Base-by-base conservation (phyloP, 2,888 invertebrate genomes). In the Osmoderma eremita region DNA sequence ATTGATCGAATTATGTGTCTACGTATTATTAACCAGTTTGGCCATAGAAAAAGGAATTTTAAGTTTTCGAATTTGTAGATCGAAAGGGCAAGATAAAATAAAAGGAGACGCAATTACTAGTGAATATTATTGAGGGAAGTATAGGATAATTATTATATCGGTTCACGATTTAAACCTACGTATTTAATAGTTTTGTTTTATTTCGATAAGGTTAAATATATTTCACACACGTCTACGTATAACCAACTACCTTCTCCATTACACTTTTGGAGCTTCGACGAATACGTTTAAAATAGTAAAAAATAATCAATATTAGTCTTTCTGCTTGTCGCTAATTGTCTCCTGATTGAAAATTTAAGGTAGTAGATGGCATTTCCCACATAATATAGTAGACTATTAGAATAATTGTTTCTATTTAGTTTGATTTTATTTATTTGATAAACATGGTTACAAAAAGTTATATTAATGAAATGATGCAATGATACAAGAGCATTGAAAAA, bases 1-100 rank as follows among this genome's bases (percentile, higher is more conserved):
- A 73, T 75, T 74, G 74, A 73, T 73, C 72, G 73, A 70, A 72
- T 74, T 73, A 71, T 73, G 68, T 71, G 45, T 62, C 62, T 67
- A 65, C 71, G 68, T 70, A 58, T 71, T 71, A 73, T 71, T 72
- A 73, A 67, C 39, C 53, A 18, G 41, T 24, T 53, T 36, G 48
- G 38, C 48, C 54, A 41, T 54, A 56, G 65, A 58, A 56, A 62
- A 50, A 50, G 50, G 50, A 63, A 67, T 53, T 62, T 67, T 53
- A 24, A 66, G 20, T 54, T 54, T 63, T 54, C 24, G 48, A 56
- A 51, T 54, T 41, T 62, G 62, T 51, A 67, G 62, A 54, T 67
- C 53, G 63, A 41, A 63, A 51, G 41, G 30, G 24, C 24, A 42
- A 41, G 53, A 63, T 51, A 63, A 63, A 53, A 63, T 53, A 53